Percentiles rank a stretch among this genome's conserved stretches.
Conservation (phyloP, 2,888 invertebrate species). For the Philereme vetulata region DNA sequence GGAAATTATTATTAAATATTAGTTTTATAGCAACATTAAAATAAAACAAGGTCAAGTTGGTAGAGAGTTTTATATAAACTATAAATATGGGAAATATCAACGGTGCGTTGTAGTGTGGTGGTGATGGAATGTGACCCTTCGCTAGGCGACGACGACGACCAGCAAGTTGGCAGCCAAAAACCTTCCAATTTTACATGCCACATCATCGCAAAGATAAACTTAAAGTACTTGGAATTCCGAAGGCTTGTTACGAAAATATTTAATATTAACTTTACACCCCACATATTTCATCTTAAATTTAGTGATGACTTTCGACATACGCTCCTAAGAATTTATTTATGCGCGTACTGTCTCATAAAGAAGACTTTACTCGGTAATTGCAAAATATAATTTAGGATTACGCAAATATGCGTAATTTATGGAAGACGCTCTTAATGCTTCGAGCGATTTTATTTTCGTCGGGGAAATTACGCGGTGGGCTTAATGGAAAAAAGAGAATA, state of each 20-base stretch:
- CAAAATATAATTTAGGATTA: constrained; percentile 30
- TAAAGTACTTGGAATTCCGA: constrained; percentile 38
- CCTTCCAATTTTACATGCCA: constrained; percentile 42
- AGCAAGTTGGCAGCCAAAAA: constrained; percentile 45
- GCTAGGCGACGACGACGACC: constrained; percentile 45
- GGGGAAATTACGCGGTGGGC: constrained; percentile 7
- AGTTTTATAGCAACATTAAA: constrained; percentile 2
- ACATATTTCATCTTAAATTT: constrained; percentile 53
- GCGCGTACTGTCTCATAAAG: constrained; percentile 40
- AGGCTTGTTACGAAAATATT: constrained; percentile 53
- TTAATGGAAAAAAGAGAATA: constrained; percentile 14
- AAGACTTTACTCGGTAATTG: constrained; percentile 33
- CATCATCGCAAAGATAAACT: constrained; percentile 44
- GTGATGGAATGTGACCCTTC: constrained; percentile 54
- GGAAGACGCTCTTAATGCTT: constrained; percentile 18
- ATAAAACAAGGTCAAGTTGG: constrained; percentile 38
- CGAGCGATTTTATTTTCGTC: constrained; percentile 11
- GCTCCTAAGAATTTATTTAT: constrained; percentile 54
- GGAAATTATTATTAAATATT: no score
- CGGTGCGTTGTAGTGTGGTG: constrained; percentile 30
- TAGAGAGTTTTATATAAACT: not conserved
- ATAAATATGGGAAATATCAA: constrained; percentile 46
- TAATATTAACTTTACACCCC: constrained; percentile 53
- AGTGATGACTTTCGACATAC: constrained; percentile 43
- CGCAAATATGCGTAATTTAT: constrained; percentile 27